Evolutionary conservation across 2,888 invertebrate genomes (phyloP).

Genomic region (Tricholauxania praeusta): DNA sequence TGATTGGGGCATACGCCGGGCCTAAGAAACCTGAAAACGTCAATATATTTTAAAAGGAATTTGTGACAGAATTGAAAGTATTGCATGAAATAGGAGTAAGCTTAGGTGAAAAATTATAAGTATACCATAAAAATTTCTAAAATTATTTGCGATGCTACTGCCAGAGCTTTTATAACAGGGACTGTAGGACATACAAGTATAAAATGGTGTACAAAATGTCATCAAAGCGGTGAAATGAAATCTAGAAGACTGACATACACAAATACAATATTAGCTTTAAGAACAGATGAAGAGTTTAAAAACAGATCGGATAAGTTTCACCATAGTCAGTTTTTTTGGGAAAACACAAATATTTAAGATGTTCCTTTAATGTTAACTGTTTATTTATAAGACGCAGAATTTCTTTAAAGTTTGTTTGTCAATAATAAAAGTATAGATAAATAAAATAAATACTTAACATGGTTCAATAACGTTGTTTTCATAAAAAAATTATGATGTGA

Average conservation of each 20-base stretch:
- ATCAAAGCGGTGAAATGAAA: conserved; percentile 25
- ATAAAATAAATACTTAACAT: too few species aligned
- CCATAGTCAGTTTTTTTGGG: not conserved
- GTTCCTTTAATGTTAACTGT: too few species aligned
- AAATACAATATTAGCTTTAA: not conserved
- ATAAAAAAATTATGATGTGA: too few species aligned
- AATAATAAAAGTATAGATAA: too few species aligned
- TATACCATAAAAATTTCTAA: conserved; percentile 1
- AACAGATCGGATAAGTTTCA: not conserved
- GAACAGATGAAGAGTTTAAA: not conserved
- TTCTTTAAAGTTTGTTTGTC: too few species aligned
- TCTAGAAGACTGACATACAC: conserved; percentile 17
- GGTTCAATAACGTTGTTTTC: too few species aligned
- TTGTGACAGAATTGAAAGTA: not conserved
- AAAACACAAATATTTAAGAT: not conserved
- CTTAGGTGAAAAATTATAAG: not conserved
- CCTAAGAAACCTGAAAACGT: not conserved
- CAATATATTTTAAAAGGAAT: not conserved
- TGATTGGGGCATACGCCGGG: not conserved
- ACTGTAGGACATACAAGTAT: conserved; percentile 21
- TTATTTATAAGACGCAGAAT: too few species aligned
- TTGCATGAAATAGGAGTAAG: not conserved
- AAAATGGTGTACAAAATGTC: conserved; percentile 30
- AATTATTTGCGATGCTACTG: conserved; percentile 30
- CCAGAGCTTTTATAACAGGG: conserved; percentile 21